Conservation (phyloP, 2,888 invertebrate genomes). For the Drosophila melanocephala region DNA sequence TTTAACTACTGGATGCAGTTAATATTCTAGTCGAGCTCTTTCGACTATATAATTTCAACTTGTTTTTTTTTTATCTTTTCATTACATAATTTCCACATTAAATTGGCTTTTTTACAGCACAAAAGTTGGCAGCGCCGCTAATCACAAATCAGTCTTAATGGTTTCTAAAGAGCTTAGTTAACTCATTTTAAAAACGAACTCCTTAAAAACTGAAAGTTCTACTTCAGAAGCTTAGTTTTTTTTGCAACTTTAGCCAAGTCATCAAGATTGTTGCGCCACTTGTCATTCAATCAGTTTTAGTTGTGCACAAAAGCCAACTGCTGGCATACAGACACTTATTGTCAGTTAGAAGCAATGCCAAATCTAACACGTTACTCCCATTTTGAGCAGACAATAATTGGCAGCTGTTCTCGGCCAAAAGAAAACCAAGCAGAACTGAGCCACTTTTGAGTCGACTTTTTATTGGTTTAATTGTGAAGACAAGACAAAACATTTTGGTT, state of each 20-base stretch:
- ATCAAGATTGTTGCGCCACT: constrained; percentile 2
- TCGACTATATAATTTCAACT: neutral
- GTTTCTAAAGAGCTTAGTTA: neutral
- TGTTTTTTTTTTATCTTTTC: neutral
- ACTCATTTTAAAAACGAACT: neutral
- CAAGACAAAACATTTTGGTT: constrained; percentile 63
- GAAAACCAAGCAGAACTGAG: constrained; percentile 29
- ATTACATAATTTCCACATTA: neutral
- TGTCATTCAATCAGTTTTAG: constrained; percentile 1
- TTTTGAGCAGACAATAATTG: constrained; percentile 60
- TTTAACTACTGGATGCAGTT: neutral
- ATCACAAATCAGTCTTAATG: neutral
- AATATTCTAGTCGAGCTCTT: neutral
- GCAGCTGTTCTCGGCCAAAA: constrained; percentile 60
- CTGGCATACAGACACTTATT: constrained; percentile 31
- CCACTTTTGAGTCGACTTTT: constrained; percentile 33
- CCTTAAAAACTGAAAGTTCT: neutral
- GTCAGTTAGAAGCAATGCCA: constrained; percentile 18
- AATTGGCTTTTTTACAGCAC: neutral
- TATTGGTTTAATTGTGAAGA: constrained; percentile 51
- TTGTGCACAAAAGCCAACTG: constrained; percentile 11
- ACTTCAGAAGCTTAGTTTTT: neutral
- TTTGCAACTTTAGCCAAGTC: neutral
- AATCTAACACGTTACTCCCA: constrained; percentile 23
- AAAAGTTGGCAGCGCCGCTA: neutral